Base-by-base conservation (phyloP, 2,797 vertebrate species). In the Ceyx erithaca region DNA sequence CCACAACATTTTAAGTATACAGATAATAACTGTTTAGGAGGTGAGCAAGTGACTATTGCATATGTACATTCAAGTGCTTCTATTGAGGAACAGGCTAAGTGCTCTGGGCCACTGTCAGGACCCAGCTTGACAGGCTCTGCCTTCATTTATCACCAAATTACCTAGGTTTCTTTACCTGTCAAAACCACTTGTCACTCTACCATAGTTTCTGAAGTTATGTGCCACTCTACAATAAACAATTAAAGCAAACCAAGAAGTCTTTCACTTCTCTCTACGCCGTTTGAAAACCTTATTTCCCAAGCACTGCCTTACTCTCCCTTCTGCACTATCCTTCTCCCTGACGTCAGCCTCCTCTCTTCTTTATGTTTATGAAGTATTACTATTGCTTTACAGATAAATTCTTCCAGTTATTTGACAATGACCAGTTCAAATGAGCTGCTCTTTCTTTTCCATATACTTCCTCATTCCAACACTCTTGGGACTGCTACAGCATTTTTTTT, bases 81-180 rank as follows among this genome's bases (percentile, higher is more conserved):
- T 17, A 1, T 7, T 1, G 1, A 68, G 7, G 4, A 2, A 10
- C 4, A 14, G 6, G 15, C 51, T 59, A 83, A 15, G 25, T 63
- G 52, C 26, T 8, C 33, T 35, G 21, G 37, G 28, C 54, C 33
- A 37, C 45, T 5, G 3, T 48, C n/a, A 45, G 33, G 35, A 61
- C 2, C 5, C 4, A n/a, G 8, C 18, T 58, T 58, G 20, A 5
- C 54, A 52, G 41, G 14, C 31, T 80, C 55, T 77, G 43, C 18
- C 21, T 26, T 17, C 14, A 8, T 15, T 28, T 15, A 43, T 12
- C 12, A n/a, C 1, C 16, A 66, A 21, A 54, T 6, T 40, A 33
- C 4, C 14, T 40, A 30, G 6, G 9, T 43, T 46, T 54, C 52
- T 52, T 46, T 12, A 54, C 7, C n/a, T 64, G 22, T 37, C 37